Evolutionary conservation across 92 coral and sea anemone genomes (phyloP).

Genomic region (Porites lobata): DNA sequence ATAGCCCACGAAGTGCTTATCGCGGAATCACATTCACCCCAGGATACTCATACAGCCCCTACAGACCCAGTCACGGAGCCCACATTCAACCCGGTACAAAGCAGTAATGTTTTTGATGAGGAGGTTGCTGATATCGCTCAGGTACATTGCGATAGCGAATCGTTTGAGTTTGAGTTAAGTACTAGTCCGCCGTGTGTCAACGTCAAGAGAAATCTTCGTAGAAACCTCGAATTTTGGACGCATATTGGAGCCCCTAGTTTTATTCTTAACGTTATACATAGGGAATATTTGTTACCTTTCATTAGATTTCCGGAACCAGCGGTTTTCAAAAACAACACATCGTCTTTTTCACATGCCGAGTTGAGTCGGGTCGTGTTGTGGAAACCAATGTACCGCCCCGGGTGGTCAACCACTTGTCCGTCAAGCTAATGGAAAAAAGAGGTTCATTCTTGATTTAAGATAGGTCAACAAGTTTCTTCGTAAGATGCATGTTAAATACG

Average conservation of each 20-base stretch:
- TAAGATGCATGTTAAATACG: too few relatives aligned
- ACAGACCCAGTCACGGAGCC: background rate
- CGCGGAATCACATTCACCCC: too few relatives aligned
- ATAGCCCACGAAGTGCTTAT: too few relatives aligned
- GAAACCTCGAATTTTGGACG: constrained; percentile 47
- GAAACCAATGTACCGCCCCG: constrained; percentile 29
- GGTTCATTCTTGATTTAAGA: constrained; percentile 63
- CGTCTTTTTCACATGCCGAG: constrained; percentile 24
- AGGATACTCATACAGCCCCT: too few relatives aligned
- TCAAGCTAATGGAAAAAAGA: constrained; percentile 68
- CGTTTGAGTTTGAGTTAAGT: too few relatives aligned
- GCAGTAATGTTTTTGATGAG: too few relatives aligned
- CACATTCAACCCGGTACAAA: background rate
- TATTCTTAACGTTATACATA: constrained; percentile 48
- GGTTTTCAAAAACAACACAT: background rate
- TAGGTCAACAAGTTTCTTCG: constrained; percentile 52
- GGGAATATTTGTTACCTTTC: constrained; percentile 64
- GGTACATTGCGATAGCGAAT: too few relatives aligned
- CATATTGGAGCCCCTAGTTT: constrained; percentile 48
- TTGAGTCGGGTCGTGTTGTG: constrained; percentile 34
- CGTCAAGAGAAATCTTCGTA: too few relatives aligned
- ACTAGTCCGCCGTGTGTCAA: too few relatives aligned
- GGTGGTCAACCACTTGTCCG: constrained; percentile 54
- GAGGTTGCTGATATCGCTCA: too few relatives aligned
- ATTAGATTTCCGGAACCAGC: background rate